A percentile compares a stretch with the other conserved stretches of the same genome.
phyloP scores from a whole-genome alignment of 1,140 invertebrate genomes.

The Ceratina australensis region DNA sequence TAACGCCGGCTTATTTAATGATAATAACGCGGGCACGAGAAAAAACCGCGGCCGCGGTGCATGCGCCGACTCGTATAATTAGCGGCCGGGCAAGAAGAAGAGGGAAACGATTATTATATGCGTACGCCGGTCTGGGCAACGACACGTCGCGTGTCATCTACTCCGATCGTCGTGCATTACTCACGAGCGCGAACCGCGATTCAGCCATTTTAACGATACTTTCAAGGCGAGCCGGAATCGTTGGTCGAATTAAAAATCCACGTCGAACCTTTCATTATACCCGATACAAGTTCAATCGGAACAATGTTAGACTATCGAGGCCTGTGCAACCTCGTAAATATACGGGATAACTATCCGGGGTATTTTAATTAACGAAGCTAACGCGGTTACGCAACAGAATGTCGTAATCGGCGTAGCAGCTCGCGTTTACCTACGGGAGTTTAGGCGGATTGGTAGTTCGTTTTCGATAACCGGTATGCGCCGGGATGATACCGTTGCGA shows the following conservation, averaged over 20 bases:
- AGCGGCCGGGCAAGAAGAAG: conserved; percentile 21
- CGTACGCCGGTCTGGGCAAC: conserved; percentile 10
- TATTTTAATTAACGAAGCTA: too few species aligned
- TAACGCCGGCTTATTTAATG: conserved; percentile 34
- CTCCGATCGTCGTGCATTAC: conserved; percentile 25
- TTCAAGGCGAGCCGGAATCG: background rate
- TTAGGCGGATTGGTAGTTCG: conserved; percentile 24
- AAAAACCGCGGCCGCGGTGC: background rate
- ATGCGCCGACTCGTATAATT: conserved; percentile 30
- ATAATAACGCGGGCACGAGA: conserved; percentile 30
- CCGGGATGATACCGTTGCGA: conserved; percentile 74
- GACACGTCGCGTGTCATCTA: conserved; percentile 43
- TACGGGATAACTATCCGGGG: too few species aligned
- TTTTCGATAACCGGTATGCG: conserved; percentile 68
- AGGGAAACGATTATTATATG: conserved; percentile 47
- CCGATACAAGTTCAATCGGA: too few species aligned
- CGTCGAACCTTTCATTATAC: background rate
- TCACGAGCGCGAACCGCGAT: background rate
- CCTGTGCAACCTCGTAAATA: too few species aligned
- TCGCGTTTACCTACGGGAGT: too few species aligned
- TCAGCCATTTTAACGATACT: background rate
- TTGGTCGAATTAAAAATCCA: background rate
- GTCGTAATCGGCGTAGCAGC: too few species aligned
- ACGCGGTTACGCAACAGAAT: too few species aligned
- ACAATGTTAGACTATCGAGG: too few species aligned